Percentiles rank a stretch among this genome's conserved stretches.
These are phyloP conservation scores for Ceratosolen fusciceps DNA, from an alignment of 1,140 invertebrate genomes.

Conservation along the genomic window DNA sequence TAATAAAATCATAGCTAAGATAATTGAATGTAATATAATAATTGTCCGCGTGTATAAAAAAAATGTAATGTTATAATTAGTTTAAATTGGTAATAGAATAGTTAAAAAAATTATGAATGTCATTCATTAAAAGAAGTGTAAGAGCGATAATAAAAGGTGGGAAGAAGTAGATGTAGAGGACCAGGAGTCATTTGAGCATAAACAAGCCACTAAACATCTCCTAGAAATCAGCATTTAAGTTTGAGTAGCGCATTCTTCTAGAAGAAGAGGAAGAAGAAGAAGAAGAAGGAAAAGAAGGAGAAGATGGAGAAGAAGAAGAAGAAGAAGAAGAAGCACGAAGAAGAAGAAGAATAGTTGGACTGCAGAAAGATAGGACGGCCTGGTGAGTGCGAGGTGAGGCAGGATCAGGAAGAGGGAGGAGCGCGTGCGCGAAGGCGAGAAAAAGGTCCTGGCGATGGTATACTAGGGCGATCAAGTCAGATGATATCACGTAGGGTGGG, in stretches of 20 bases:
- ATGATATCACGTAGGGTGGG: slow-evolving; percentile 46
- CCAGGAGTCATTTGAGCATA: background rate
- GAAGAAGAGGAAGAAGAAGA: background rate
- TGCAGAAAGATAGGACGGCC: too few species aligned
- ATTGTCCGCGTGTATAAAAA: too few species aligned
- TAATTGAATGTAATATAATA: too few species aligned
- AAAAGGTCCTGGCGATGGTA: background rate
- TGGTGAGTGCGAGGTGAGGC: too few species aligned
- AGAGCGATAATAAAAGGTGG: background rate
- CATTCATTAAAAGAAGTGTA: too few species aligned
- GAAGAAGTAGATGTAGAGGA: background rate
- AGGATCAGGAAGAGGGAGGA: background rate
- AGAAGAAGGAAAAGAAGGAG: background rate
- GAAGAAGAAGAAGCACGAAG: background rate
- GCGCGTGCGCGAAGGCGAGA: slow-evolving; percentile 18
- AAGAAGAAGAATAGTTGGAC: too few species aligned
- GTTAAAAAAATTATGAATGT: too few species aligned
- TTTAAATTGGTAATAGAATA: too few species aligned
- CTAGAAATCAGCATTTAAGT: slow-evolving; percentile 24
- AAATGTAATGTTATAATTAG: too few species aligned
- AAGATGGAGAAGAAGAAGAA: background rate
- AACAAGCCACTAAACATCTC: slow-evolving; percentile 29
- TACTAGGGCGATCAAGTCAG: slow-evolving; percentile 38
- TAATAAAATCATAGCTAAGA: too few species aligned
- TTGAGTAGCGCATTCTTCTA: slow-evolving; percentile 17